A percentile compares a stretch with the other conserved stretches of the same genome.
Conservation (phyloP, 2,113 vertebrate genomes). For the Aptenodytes patagonicus region DNA sequence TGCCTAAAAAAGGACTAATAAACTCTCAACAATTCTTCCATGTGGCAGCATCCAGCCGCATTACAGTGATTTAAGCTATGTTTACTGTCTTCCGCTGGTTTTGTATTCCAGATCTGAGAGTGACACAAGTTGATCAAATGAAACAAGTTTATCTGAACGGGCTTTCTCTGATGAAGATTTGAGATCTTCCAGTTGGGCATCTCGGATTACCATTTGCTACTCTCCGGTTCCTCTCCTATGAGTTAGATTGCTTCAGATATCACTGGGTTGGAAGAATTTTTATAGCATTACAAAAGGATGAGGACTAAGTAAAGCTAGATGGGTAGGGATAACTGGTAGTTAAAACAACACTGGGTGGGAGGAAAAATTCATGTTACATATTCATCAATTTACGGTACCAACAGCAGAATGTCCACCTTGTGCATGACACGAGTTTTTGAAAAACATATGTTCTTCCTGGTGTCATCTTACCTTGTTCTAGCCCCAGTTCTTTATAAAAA, state of each 20-base stretch:
- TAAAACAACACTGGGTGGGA: not conserved
- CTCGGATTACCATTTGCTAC: not conserved
- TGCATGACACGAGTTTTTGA: not conserved
- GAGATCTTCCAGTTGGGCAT: not conserved
- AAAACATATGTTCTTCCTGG: not conserved
- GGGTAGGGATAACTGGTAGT: not conserved
- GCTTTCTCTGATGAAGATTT: not conserved
- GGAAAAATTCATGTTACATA: not conserved
- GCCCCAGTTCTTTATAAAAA: slow-evolving; percentile 63
- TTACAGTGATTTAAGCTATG: not conserved
- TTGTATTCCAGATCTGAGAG: not conserved
- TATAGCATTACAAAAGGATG: not conserved
- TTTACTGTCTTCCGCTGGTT: not conserved
- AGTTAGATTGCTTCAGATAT: not conserved
- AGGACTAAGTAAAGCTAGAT: not conserved
- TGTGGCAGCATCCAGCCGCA: not conserved
- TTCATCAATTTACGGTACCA: not conserved
- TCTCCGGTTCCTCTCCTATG: not conserved
- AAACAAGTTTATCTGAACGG: not conserved
- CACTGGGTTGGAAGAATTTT: not conserved
- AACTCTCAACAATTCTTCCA: not conserved
- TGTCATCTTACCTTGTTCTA: slow-evolving; percentile 79
- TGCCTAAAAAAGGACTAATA: not conserved
- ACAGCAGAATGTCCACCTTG: not conserved
- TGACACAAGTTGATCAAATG: not conserved